phyloP scores from a whole-genome alignment of 1,140 invertebrate genomes.

The Drosophila lini region DNA sequence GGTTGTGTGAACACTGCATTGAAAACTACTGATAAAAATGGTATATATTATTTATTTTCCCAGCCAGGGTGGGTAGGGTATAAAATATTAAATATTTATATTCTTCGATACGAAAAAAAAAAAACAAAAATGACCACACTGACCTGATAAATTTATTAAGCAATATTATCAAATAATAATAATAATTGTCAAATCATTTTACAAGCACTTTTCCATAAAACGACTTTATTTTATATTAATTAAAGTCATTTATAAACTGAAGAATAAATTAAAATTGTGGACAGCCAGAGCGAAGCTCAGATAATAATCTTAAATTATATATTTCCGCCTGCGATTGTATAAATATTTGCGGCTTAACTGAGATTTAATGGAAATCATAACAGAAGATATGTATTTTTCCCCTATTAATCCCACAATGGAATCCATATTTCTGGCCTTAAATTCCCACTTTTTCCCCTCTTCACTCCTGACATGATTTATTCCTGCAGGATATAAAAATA shows the following conservation, averaged over 20 bases:
- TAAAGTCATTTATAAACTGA: constrained; percentile 4
- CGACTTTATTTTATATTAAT: background rate
- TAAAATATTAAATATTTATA: too few species aligned
- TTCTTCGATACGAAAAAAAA: too few species aligned
- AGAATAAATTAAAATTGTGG: background rate
- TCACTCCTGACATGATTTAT: constrained; percentile 26
- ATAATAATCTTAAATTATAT: constrained; percentile 19
- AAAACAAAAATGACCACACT: too few species aligned
- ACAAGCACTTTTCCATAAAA: background rate
- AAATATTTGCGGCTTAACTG: constrained; percentile 30
- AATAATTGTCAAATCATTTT: background rate
- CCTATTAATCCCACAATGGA: constrained; percentile 5
- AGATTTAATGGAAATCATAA: constrained; percentile 13
- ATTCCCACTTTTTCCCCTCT: constrained; percentile 9
- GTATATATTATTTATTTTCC: too few species aligned
- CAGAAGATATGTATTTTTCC: constrained; percentile 3
- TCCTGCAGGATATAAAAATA: constrained; percentile 10
- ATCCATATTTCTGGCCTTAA: constrained; percentile 37
- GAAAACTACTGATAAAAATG: too few species aligned
- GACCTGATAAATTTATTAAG: too few species aligned
- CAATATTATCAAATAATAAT: too few species aligned
- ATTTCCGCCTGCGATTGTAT: background rate
- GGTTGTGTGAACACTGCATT: too few species aligned
- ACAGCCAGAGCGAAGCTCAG: background rate
- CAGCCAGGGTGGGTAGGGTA: too few species aligned